These are phyloP conservation scores for Physocephala rufipes DNA, from an alignment of 2,888 invertebrate genomes.

Conservation along the genomic window DNA sequence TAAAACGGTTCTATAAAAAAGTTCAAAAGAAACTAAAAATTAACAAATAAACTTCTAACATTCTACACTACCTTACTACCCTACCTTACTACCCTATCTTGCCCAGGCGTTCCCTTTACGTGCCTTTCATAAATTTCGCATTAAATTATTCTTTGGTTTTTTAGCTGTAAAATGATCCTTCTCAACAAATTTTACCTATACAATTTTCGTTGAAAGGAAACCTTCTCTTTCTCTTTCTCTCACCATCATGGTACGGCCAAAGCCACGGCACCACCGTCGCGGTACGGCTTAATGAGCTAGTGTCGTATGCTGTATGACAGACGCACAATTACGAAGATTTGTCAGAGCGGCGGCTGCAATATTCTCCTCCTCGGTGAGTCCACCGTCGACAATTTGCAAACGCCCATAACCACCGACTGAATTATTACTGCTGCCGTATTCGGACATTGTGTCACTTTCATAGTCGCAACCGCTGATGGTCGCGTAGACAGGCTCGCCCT, in stretches of 20 bases:
- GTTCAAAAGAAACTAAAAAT: too few species aligned
- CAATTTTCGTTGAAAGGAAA: too few species aligned
- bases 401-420: constrained; percentile 63
- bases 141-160: constrained; percentile 14
- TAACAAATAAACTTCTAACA: too few species aligned
- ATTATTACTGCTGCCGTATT: constrained; percentile 56
- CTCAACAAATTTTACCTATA: neutral
- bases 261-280: neutral
- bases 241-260: too few species aligned
- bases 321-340: constrained; percentile 64
- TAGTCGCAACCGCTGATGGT: constrained; percentile 46
- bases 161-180: constrained; percentile 5
- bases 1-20: too few species aligned
- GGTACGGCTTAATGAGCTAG: constrained; percentile 55
- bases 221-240: too few species aligned
- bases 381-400: constrained; percentile 61
- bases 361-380: constrained; percentile 65
- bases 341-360: constrained; percentile 65
- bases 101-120: neutral
- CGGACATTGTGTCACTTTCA: constrained; percentile 59
- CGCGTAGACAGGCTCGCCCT: constrained; percentile 50
- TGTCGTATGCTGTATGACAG: constrained; percentile 66
- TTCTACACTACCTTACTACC: too few species aligned
- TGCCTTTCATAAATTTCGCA: too few species aligned
- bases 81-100: constrained; percentile 8